Percentiles rank a stretch among this genome's conserved stretches.
Evolutionary conservation across 2,113 vertebrate genomes (phyloP).

Genomic region (Sialia sialis): DNA sequence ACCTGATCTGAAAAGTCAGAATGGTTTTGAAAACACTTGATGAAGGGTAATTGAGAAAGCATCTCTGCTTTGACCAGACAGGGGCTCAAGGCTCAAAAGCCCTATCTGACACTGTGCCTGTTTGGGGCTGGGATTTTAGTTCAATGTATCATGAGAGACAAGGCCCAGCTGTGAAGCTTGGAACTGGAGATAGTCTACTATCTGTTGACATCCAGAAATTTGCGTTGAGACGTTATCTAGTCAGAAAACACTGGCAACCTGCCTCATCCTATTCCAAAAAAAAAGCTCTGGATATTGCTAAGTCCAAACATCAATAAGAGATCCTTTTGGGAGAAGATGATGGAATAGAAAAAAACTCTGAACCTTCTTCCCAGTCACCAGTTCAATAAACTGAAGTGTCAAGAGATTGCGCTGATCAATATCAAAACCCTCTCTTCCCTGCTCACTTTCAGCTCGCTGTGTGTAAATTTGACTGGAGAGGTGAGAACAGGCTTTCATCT

Average conservation of each 20-base stretch:
- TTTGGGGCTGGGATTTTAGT: conserved; percentile 1
- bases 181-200: conserved; percentile 16
- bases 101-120: neutral
- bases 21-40: neutral
- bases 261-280: neutral
- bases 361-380: neutral
- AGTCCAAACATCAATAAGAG: neutral
- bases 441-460: neutral
- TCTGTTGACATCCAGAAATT: conserved; percentile 46
- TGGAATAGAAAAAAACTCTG: neutral
- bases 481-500: conserved; percentile 49
- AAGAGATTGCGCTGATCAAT: neutral
- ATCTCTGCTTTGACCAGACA: neutral
- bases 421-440: neutral
- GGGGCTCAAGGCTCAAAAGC: neutral
- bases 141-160: neutral
- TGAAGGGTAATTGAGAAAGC: neutral
- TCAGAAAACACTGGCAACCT: conserved; percentile 40
- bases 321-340: neutral
- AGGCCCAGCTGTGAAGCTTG: conserved; percentile 37
- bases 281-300: neutral
- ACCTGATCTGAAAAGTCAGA: neutral
- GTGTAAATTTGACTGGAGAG: conserved; percentile 36
- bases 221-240: conserved; percentile 15
- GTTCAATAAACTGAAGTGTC: neutral